Evolutionary conservation across 2,888 invertebrate species (phyloP).

Genomic region (Diadromus collaris): DNA sequence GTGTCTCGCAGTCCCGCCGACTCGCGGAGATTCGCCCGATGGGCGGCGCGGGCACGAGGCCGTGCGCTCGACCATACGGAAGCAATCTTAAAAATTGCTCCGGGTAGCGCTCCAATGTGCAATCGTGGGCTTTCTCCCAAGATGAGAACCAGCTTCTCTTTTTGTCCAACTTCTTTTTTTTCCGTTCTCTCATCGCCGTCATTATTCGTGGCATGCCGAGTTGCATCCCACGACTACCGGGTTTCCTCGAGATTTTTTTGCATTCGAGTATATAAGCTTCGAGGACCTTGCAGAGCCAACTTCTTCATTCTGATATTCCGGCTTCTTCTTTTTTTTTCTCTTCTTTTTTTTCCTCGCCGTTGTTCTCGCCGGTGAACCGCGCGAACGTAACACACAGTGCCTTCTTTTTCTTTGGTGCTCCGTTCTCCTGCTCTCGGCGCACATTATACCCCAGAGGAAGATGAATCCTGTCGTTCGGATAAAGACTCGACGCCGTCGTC

Average conservation of each 20-base stretch:
- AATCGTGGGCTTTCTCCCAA: conserved; percentile 41
- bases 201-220: conserved; percentile 35
- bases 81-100: conserved; percentile 76
- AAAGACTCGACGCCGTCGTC: conserved; percentile 40
- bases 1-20: conserved; percentile 28
- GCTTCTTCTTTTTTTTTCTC: conserved; percentile 23
- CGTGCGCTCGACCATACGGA: conserved; percentile 61
- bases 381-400: conserved; percentile 3
- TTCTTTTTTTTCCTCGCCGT: conserved; percentile 22
- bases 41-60: conserved; percentile 44
- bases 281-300: conserved; percentile 38
- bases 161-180: conserved; percentile 7
- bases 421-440: conserved; percentile 2
- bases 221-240: conserved; percentile 43
- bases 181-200: conserved; percentile 12
- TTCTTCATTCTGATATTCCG: conserved; percentile 15
- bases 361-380: conserved; percentile 41
- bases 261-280: conserved; percentile 38
- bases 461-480: conserved; percentile 51
- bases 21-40: conserved; percentile 24
- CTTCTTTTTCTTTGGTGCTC: conserved; percentile 46
- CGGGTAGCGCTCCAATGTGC: conserved; percentile 30
- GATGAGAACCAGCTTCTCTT: conserved; percentile 30
- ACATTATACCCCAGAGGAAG: conserved; percentile 50
- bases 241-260: conserved; percentile 42